These are phyloP conservation scores for Folsomia candida DNA, from an alignment of 2,888 invertebrate genomes.

Conservation along the genomic window DNA sequence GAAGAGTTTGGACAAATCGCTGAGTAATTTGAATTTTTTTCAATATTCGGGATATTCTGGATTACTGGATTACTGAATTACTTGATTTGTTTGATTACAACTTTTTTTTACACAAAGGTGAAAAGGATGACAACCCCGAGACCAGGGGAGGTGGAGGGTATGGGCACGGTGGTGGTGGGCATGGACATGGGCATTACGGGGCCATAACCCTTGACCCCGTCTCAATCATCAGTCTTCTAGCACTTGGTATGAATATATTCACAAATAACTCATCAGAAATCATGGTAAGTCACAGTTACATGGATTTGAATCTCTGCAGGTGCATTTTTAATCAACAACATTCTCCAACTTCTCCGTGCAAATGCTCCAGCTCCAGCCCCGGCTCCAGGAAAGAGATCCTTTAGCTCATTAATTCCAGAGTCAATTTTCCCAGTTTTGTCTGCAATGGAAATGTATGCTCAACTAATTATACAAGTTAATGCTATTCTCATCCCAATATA, in stretches of 20 bases:
- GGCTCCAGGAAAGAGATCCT: background rate
- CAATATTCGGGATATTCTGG: too few relatives aligned
- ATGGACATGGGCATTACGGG: slow-evolving; percentile 38
- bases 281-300: too few relatives aligned
- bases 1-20: background rate
- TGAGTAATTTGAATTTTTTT: too few relatives aligned
- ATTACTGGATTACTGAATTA: too few relatives aligned
- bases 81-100: too few relatives aligned
- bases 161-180: slow-evolving; percentile 25
- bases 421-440: background rate
- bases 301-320: slow-evolving; percentile 32
- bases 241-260: slow-evolving; percentile 47
- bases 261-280: background rate
- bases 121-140: background rate
- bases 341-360: slow-evolving; percentile 46
- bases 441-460: background rate
- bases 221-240: slow-evolving; percentile 49
- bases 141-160: slow-evolving; percentile 14
- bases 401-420: slow-evolving; percentile 12
- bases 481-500: too few relatives aligned
- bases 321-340: slow-evolving; percentile 49
- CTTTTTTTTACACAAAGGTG: too few relatives aligned
- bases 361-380: slow-evolving; percentile 22
- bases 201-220: slow-evolving; percentile 50
- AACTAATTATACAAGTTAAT: too few relatives aligned